Evolutionary conservation across 2,797 vertebrate species (phyloP).

Genomic region (Peromyscus nudipes): DNA sequence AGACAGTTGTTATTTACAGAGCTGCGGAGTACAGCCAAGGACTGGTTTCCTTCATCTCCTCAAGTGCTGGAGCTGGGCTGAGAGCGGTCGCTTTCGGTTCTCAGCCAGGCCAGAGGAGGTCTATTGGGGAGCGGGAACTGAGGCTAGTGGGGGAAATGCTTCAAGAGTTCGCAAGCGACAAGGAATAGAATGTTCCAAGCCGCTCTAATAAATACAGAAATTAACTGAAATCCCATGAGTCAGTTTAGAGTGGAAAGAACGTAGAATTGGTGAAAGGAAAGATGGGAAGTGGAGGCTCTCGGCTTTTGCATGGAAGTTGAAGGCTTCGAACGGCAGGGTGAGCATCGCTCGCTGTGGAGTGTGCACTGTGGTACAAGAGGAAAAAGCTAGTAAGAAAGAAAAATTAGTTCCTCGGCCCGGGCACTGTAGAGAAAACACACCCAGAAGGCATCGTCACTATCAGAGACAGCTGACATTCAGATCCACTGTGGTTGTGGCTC

Average conservation of each 20-base stretch:
- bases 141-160: neutral
- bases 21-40: neutral
- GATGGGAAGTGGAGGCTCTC: neutral
- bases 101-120: neutral
- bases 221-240: neutral
- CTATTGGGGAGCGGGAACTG: neutral
- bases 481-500: neutral
- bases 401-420: neutral
- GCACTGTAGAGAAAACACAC: neutral
- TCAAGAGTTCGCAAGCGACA: neutral
- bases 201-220: neutral
- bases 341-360: accelerated
- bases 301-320: neutral
- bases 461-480: neutral
- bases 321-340: neutral
- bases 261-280: neutral
- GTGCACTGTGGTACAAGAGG: neutral
- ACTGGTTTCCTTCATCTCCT: neutral
- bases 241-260: neutral
- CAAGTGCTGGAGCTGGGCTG: neutral
- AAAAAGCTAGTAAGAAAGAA: neutral
- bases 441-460: neutral
- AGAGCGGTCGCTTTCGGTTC: neutral
- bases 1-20: neutral
- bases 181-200: neutral